These are phyloP conservation scores for Cladopsammia gracilis DNA, from an alignment of 64 coral and sea anemone species.

Conservation along the genomic window DNA sequence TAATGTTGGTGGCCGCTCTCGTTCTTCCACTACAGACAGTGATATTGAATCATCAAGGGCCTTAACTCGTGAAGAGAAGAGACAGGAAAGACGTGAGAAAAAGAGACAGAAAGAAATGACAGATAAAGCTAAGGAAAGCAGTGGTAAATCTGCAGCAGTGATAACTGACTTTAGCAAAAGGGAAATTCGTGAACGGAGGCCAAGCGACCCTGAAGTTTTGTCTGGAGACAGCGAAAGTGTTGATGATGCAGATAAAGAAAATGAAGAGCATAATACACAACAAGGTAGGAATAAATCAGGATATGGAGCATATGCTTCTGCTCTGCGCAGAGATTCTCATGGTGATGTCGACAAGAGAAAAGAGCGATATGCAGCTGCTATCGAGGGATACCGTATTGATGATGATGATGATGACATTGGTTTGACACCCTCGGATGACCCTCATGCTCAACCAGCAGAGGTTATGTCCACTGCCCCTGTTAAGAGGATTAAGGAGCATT, in stretches of 20 bases:
- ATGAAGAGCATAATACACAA: background rate
- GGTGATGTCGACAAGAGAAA: conserved; percentile 82
- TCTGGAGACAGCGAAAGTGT: conserved; percentile 32
- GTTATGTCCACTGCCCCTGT: conserved; percentile 84
- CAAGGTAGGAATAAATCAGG: conserved; percentile 65
- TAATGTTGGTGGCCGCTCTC: background rate
- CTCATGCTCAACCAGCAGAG: conserved; percentile 62
- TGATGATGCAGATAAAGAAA: conserved; percentile 37
- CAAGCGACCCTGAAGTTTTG: conserved; percentile 52
- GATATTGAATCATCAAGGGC: conserved; percentile 17
- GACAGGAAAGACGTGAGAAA: conserved; percentile 35
- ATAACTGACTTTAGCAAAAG: conserved; percentile 71
- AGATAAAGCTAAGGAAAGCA: conserved; percentile 11
- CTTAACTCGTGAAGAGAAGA: conserved; percentile 33
- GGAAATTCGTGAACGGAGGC: conserved; percentile 65
- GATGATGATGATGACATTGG: conserved; percentile 72
- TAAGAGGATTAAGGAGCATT: conserved; percentile 82
- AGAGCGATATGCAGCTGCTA: conserved; percentile 75
- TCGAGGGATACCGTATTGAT: conserved; percentile 60
- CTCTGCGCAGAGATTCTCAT: conserved; percentile 65
- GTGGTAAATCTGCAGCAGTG: conserved; percentile 41
- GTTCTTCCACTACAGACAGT: conserved; percentile 38
- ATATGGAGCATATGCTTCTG: conserved; percentile 82
- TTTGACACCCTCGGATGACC: conserved; percentile 35
- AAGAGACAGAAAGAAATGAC: conserved; percentile 34